Evolutionary conservation across 2,888 invertebrate species (phyloP).

Genomic region (Apantesis nais): DNA sequence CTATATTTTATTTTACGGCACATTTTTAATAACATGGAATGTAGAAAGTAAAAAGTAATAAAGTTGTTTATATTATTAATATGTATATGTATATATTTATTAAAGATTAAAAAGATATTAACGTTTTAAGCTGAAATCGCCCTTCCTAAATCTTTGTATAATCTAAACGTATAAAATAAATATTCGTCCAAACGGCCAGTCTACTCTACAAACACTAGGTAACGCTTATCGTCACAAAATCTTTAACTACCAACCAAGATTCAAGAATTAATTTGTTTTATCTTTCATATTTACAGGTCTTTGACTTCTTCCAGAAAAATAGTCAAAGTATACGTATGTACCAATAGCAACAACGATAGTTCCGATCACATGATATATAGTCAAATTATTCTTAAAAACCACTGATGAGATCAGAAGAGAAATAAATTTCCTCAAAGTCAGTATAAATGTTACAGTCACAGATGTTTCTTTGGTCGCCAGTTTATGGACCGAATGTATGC

Average conservation of each 20-base stretch:
- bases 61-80: not conserved
- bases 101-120: not conserved
- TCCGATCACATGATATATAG: constrained; percentile 69
- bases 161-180: not conserved
- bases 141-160: not conserved
- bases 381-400: constrained; percentile 78
- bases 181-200: not conserved
- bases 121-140: not conserved
- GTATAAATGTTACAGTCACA: constrained; percentile 75
- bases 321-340: constrained; percentile 77
- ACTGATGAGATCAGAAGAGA: constrained; percentile 73
- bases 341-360: constrained; percentile 70
- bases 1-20: not conserved
- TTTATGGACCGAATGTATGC: constrained; percentile 73
- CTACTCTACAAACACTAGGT: not conserved
- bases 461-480: constrained; percentile 74
- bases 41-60: not conserved
- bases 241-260: not conserved
- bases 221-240: not conserved
- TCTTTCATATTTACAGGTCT: constrained; percentile 65
- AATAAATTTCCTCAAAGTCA: constrained; percentile 75
- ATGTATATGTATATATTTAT: not conserved
- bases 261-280: constrained; percentile 27
- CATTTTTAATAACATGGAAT: not conserved
- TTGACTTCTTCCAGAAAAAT: constrained; percentile 64